Evolutionary conservation across 2,888 invertebrate species (phyloP).

Genomic region (Diplolepis rosae): DNA sequence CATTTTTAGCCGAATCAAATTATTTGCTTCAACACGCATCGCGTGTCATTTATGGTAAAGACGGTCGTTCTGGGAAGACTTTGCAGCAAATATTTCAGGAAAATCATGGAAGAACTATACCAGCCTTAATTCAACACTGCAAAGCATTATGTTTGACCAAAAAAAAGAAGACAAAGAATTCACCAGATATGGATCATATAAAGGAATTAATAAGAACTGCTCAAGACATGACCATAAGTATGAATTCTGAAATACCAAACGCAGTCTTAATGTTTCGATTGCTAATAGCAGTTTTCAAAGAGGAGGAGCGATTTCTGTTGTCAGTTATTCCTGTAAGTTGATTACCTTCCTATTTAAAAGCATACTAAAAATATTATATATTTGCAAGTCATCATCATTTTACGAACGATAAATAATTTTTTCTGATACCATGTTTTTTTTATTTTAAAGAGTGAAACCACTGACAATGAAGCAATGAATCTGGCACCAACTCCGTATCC

Average conservation of each 20-base stretch:
- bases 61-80: not conserved
- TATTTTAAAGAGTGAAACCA: too few relatives aligned
- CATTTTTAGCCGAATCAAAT: not conserved
- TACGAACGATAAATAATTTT: not conserved
- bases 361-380: not conserved
- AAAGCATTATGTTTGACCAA: not conserved
- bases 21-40: not conserved
- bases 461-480: too few relatives aligned
- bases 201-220: not conserved
- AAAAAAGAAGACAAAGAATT: not conserved
- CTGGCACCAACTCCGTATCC: too few relatives aligned
- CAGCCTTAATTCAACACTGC: not conserved
- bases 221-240: not conserved
- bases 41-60: not conserved
- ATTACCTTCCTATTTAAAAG: not conserved
- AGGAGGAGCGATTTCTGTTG: not conserved
- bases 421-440: too few relatives aligned
- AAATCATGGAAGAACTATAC: not conserved
- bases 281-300: not conserved
- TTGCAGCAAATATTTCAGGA: not conserved
- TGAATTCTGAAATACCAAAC: not conserved
- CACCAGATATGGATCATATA: not conserved
- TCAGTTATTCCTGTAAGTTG: not conserved
- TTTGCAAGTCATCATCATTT: not conserved
- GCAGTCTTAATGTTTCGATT: not conserved